These are phyloP conservation scores for Tachysurus vachellii DNA, from an alignment of 2,113 vertebrate genomes.

Conservation along the genomic window DNA sequence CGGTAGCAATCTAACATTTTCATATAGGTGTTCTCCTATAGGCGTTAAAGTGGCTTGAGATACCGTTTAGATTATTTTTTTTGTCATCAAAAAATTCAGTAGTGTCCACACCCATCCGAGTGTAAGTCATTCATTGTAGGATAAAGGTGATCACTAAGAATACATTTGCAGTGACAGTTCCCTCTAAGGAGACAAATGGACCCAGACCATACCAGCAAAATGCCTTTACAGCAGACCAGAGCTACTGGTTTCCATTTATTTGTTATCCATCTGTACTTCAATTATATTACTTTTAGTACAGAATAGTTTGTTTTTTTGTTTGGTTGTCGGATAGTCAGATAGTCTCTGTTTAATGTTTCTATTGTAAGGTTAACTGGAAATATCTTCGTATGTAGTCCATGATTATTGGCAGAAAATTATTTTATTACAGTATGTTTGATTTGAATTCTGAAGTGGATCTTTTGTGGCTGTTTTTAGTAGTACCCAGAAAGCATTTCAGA, in stretches of 20 bases:
- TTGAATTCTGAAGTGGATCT: not conserved
- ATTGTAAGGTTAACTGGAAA: not conserved
- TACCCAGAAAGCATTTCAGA: not conserved
- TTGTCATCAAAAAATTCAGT: not conserved
- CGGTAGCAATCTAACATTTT: not conserved
- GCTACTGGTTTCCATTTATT: not conserved
- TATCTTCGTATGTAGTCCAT: no score
- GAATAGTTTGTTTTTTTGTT: not conserved
- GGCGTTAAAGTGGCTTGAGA: not conserved
- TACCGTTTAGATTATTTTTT: not conserved
- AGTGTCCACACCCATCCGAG: not conserved
- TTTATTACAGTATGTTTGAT: not conserved
- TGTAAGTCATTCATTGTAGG: not conserved
- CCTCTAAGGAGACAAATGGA: not conserved
- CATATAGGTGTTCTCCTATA: not conserved
- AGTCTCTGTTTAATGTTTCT: constrained; percentile 4
- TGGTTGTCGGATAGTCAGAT: not conserved
- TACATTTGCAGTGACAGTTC: not conserved
- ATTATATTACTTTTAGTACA: not conserved
- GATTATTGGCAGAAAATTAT: not conserved
- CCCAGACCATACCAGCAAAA: not conserved
- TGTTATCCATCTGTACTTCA: not conserved
- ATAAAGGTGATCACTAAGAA: not conserved
- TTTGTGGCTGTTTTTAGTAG: not conserved
- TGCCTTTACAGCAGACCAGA: not conserved